These are phyloP conservation scores for Rhizomys pruinosus DNA, from an alignment of 2,113 vertebrate genomes.

Conservation along the genomic window DNA sequence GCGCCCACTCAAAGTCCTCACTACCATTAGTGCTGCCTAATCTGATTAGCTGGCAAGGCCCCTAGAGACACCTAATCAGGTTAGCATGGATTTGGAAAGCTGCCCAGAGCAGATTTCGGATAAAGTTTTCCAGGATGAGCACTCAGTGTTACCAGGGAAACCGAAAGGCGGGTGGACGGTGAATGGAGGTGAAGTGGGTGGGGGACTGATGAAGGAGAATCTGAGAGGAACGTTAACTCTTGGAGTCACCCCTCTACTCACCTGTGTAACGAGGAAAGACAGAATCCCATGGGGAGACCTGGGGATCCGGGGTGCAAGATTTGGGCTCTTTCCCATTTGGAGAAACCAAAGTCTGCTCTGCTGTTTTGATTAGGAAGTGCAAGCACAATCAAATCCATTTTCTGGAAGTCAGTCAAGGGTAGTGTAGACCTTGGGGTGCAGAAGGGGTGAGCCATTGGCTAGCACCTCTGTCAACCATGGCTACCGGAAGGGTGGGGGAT, in stretches of 20 bases:
- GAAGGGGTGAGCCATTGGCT: not conserved
- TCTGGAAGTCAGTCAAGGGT: slow-evolving; percentile 51
- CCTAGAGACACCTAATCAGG: slow-evolving; percentile 96
- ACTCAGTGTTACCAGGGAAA: slow-evolving; percentile 89
- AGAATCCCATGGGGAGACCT: slow-evolving; percentile 7
- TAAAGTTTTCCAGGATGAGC: slow-evolving; percentile 91
- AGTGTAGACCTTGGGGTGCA: not conserved
- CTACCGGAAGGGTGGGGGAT: not conserved
- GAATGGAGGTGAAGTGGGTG: slow-evolving; percentile 76
- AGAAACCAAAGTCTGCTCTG: slow-evolving; percentile 44
- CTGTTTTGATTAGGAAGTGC: slow-evolving; percentile 30
- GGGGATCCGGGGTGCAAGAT: not conserved
- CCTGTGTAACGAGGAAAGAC: not conserved
- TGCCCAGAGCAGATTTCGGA: slow-evolving; percentile 90
- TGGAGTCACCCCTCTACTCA: slow-evolving; percentile 30
- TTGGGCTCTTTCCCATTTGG: slow-evolving; percentile 41
- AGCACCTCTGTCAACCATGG: slow-evolving; percentile 8
- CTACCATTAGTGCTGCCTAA: slow-evolving; percentile 97
- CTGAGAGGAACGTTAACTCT: slow-evolving; percentile 37
- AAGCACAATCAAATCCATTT: slow-evolving; percentile 43
- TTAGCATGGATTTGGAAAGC: slow-evolving; percentile 98
- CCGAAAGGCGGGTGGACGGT: slow-evolving; percentile 79
- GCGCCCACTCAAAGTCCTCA: slow-evolving; percentile 91
- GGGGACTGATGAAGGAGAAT: slow-evolving; percentile 61
- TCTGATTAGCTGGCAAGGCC: slow-evolving; percentile 96